Percentiles rank a stretch among this genome's conserved stretches.
These are phyloP conservation scores for Chionis minor DNA, from an alignment of 2,113 vertebrate species.

Conservation along the genomic window DNA sequence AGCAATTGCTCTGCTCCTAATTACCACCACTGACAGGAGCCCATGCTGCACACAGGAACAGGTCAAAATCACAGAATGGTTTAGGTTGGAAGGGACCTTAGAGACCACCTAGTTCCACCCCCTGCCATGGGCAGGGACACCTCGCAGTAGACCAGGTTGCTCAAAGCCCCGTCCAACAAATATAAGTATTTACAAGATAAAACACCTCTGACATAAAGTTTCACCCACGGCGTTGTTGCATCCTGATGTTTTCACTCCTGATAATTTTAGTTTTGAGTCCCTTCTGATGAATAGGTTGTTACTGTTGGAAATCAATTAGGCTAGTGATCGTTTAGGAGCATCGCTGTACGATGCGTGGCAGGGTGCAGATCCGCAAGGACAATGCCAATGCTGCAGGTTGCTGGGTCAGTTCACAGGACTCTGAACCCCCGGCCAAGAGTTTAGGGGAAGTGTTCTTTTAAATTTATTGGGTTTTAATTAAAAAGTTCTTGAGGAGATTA, in stretches of 20 bases:
- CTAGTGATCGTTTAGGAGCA: not conserved
- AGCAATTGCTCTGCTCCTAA: not conserved
- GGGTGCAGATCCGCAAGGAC: accelerated
- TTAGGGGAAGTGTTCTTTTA: not conserved
- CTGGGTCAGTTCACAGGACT: not conserved
- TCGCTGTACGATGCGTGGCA: accelerated
- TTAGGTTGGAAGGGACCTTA: not conserved
- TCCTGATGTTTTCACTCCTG: not conserved
- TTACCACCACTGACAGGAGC: not conserved
- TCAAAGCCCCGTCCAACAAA: not conserved
- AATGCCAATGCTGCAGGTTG: not conserved
- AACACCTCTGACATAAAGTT: not conserved
- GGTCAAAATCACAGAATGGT: not conserved
- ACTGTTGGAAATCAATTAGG: not conserved
- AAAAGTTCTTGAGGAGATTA: not conserved
- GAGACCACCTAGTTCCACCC: not conserved
- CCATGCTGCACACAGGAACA: accelerated
- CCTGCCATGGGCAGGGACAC: not conserved
- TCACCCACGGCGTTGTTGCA: accelerated
- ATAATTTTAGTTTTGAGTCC: not conserved
- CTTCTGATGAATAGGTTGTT: not conserved
- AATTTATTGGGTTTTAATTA: not conserved
- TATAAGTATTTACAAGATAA: not conserved
- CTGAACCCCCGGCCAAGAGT: not conserved
- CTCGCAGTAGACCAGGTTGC: not conserved